These are phyloP conservation scores for Drosophila equinoxialis DNA, from an alignment of 1,140 invertebrate genomes.

Conservation along the genomic window DNA sequence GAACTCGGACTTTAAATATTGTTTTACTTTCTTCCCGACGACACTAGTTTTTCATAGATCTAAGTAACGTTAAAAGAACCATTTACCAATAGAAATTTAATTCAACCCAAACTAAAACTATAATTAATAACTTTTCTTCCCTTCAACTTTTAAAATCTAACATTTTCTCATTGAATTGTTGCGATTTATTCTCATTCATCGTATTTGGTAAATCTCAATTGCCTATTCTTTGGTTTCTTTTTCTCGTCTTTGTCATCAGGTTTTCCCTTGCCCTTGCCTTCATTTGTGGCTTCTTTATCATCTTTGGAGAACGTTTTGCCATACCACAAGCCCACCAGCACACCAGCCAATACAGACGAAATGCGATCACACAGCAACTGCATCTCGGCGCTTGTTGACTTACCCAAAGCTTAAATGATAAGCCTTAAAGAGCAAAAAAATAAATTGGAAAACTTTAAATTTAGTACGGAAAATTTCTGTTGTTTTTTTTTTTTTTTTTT, in stretches of 20 bases:
- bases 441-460: not conserved
- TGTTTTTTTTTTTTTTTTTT: not conserved
- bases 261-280: constrained; percentile 19
- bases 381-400: constrained; percentile 33
- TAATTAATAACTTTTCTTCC: too few species aligned
- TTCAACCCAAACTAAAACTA: too few species aligned
- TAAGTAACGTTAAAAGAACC: too few species aligned
- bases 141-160: not conserved
- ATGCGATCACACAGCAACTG: constrained; percentile 66
- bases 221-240: not conserved
- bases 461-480: not conserved
- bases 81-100: too few species aligned
- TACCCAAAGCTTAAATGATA: not conserved
- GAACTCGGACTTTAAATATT: too few species aligned
- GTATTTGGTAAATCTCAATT: not conserved
- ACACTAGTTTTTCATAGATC: too few species aligned
- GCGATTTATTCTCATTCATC: not conserved
- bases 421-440: not conserved
- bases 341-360: constrained; percentile 48
- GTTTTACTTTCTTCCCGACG: too few species aligned
- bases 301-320: constrained; percentile 50
- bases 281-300: not conserved
- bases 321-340: constrained; percentile 62
- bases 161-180: not conserved
- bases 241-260: not conserved